Conservation (phyloP, 1,140 invertebrate species). For the Drosophila ambigua region DNA sequence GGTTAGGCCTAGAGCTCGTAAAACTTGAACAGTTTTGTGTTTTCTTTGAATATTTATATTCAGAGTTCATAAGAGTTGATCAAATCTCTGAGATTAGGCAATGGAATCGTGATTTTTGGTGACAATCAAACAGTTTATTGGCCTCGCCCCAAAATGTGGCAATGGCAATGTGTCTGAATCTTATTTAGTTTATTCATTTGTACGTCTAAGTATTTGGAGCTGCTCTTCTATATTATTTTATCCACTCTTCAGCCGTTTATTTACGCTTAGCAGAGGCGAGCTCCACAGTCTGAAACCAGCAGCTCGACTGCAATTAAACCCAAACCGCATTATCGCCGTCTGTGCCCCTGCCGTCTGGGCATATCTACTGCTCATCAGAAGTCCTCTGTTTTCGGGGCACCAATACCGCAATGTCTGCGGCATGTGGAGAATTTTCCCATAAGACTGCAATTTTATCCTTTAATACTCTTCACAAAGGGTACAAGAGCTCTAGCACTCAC, state of each 20-base stretch:
- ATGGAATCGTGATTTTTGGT: conserved; percentile 5
- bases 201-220: not conserved
- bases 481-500: not conserved
- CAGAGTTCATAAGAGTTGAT: conserved; percentile 19
- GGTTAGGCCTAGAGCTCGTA: conserved; percentile 10
- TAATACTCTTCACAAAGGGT: conserved; percentile 8
- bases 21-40: conserved; percentile 28
- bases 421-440: conserved; percentile 63
- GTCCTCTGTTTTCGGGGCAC: conserved; percentile 47
- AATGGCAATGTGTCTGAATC: not conserved
- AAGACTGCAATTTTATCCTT: conserved; percentile 51
- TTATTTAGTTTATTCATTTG: no score
- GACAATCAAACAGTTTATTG: conserved; percentile 11
- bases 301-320: conserved; percentile 65
- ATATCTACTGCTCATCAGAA: conserved; percentile 24
- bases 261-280: not conserved
- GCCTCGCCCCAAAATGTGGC: not conserved
- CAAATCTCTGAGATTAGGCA: conserved; percentile 12
- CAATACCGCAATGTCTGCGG: conserved; percentile 65
- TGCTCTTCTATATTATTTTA: not conserved
- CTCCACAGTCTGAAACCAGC: conserved; percentile 44
- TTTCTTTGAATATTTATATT: conserved; percentile 8
- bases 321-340: conserved; percentile 60
- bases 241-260: not conserved
- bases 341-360: not conserved